Base-by-base conservation (phyloP, 2,888 invertebrate genomes). In the Acanthacorydalis orientalis region DNA sequence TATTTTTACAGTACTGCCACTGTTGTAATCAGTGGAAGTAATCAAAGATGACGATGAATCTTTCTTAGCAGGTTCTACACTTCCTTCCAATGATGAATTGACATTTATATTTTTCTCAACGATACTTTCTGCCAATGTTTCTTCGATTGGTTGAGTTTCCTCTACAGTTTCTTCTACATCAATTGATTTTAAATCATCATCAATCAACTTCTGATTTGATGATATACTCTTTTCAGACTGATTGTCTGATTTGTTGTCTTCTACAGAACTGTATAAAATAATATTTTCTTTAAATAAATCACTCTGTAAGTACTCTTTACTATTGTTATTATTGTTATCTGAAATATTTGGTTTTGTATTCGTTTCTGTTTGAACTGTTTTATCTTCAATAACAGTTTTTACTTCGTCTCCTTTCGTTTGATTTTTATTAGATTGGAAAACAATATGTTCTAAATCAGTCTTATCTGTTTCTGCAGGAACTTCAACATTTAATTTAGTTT, bases 11-110 rank as follows among this genome's bases (percentile, higher is more conserved):
- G 9, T 14, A 15, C 15, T 49, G n/a, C 10, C 35, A 12, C 34
- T 45, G 31, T 49, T 44, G 8, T 31, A 31, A n/a, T 46, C 40
- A 42, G 35, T 43, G 10, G 37, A 31, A 6, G 38, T 33, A 7
- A 31, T 44, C 12, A 44, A 41, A 16, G n/a, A 23, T 4, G 6
- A 6, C 23, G n/a, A n/a, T n/a, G 23, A 32, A 14, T 32, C 33
- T 11, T 44, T 39, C 46, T 49, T 44, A 35, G 38, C 43, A 4
- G n/a, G 46, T 42, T 43, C 43, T 11, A 43, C 31, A 9, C 14
- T 23, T 23, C 6, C n/a, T n/a, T n/a, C n/a, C n/a, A n/a, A n/a
- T n/a, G n/a, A n/a, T n/a, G n/a, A n/a, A n/a, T n/a, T n/a, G n/a
- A n/a, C n/a, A n/a, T n/a, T n/a, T n/a, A n/a, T 2, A 23, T 23